Conservation (phyloP, 2,113 vertebrate genomes). For the Oncorhynchus keta region DNA sequence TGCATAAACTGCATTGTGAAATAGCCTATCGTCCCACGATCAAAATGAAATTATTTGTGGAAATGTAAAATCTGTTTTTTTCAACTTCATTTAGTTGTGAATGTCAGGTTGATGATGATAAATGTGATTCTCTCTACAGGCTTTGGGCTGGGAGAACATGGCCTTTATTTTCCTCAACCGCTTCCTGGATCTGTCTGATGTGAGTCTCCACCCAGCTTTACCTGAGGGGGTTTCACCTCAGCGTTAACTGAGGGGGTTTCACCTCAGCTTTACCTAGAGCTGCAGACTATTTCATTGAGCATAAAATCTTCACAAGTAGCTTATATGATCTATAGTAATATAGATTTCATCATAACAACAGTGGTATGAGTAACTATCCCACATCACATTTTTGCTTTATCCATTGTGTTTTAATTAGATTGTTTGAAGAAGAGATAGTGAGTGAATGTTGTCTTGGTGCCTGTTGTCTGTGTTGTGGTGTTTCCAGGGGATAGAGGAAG, state of each 20-base stretch:
- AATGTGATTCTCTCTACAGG: conserved; percentile 64
- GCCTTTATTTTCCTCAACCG: conserved; percentile 96
- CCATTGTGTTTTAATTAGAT: no score
- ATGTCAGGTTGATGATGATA: neutral
- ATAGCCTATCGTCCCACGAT: no score
- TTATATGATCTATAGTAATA: no score
- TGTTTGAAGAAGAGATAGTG: conserved; percentile 1
- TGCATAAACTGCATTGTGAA: no score
- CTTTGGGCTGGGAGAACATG: conserved; percentile 89
- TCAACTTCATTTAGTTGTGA: neutral
- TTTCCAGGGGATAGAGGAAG: conserved; percentile 87
- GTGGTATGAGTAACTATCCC: no score
- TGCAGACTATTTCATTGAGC: no score
- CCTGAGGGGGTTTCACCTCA: neutral
- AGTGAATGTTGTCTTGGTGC: conserved; percentile 1
- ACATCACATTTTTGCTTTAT: no score
- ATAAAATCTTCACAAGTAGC: no score
- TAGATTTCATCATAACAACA: no score
- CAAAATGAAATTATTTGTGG: no score
- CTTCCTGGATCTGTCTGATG: conserved; percentile 93
- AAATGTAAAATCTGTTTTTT: neutral
- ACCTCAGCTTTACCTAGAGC: no score
- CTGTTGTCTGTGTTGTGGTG: neutral
- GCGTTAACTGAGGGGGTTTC: no score
- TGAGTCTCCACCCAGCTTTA: conserved; percentile 68